Evolutionary conservation across 64 coral and sea anemone species (phyloP), one percentile per base, ranked within the genome.

Genomic region (Pocillopora verrucosa): DNA sequence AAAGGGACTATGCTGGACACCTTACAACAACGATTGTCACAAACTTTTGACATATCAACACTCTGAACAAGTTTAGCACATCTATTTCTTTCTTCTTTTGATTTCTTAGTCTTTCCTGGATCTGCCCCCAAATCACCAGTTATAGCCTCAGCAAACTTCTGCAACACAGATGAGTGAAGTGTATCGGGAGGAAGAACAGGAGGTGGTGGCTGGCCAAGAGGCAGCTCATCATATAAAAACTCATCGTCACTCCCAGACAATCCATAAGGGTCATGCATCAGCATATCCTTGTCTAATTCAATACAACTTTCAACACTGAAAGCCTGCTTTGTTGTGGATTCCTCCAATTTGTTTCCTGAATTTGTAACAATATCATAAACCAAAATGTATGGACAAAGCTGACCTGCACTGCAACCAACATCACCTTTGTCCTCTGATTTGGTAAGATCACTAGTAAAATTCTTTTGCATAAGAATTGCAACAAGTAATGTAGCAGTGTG

Each of bases 121-220:
- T 83, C 76, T 20, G 16, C 12, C 58, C 30, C 58, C 24, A 60
- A 36, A 1, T 89, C 79, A 13, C 94, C 94, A 88, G 77, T 73
- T 22, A 96, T 93, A 30, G 94, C 95, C 65, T 87, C 95, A 0
- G 95, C 95, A 91, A 92, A 93, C 59, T 96, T 96, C 60, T 96
- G 93, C 26, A 96, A 64, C 51, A 93, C 83, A 59, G 95, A 90
- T 12, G 95, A 93, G 11, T 90, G 95, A 36, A 93, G 89, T 6
- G 84, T 72, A 76, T 86, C 90, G 4, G 90, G 75, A 59, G 91
- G 64, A 20, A 96, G 68, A 74, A 73, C 77, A 17, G 95, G 83
- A 13, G 93, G 58, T 7, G 65, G 65, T 10, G 65, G 65, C 9
- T 19, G 65, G 17, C 17, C 3, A 69, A 22, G 19, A 24, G 95